These are phyloP conservation scores for Drosophila diplacantha DNA, from an alignment of 2,888 invertebrate species.

Conservation along the genomic window DNA sequence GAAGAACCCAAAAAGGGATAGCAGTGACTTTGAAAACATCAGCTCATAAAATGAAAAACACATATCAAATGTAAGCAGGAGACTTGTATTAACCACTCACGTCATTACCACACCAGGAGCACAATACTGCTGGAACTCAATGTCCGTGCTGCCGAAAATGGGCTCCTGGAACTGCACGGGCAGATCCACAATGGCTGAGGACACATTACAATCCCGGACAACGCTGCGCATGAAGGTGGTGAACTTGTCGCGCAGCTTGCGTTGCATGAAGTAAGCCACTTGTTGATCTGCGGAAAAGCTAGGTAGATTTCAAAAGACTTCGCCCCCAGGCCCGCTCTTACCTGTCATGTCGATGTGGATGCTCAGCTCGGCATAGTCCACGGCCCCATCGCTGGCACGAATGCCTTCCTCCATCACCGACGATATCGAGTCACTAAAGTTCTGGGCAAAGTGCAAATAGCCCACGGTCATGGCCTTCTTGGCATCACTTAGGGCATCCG, in stretches of 20 bases:
- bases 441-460: constrained; percentile 83
- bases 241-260: constrained; percentile 84
- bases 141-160: constrained; percentile 83
- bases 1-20: constrained; percentile 5
- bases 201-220: constrained; percentile 82
- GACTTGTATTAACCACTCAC: constrained; percentile 79
- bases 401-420: constrained; percentile 81
- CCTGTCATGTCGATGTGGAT: constrained; percentile 88
- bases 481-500: constrained; percentile 80
- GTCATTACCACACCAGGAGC: constrained; percentile 90
- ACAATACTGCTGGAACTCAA: constrained; percentile 88
- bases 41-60: constrained; percentile 20
- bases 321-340: constrained; percentile 65
- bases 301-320: not conserved
- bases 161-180: constrained; percentile 85
- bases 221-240: constrained; percentile 82
- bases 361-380: constrained; percentile 82
- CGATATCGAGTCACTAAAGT: constrained; percentile 84
- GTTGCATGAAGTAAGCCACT: constrained; percentile 86
- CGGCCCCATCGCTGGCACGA: constrained; percentile 79
- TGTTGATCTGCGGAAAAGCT: constrained; percentile 84
- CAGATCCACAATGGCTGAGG: constrained; percentile 79
- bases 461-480: constrained; percentile 81
- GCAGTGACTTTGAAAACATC: constrained; percentile 13
- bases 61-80: constrained; percentile 1